Conservation (phyloP, 2,888 invertebrate genomes). For the Imbricaverruca yamaguchii region DNA sequence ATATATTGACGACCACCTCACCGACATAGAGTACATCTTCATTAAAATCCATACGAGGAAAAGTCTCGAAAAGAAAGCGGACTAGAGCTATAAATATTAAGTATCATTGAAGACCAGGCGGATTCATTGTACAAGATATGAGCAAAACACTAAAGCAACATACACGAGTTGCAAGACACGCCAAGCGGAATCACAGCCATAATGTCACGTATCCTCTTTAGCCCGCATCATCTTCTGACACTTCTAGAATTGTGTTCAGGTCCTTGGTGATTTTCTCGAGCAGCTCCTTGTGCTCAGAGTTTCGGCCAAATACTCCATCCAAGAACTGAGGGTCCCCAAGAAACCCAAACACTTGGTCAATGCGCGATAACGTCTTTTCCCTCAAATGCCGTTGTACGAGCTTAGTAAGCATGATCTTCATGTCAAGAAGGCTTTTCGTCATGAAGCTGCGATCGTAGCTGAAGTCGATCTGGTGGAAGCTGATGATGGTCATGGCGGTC, state of each 20-base stretch:
- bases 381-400: slow-evolving; percentile 73
- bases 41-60: too few species aligned
- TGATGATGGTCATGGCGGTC: slow-evolving; percentile 78
- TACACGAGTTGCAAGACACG: too few species aligned
- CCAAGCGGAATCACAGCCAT: not conserved
- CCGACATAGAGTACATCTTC: too few species aligned
- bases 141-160: too few species aligned
- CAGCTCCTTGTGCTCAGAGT: slow-evolving; percentile 54
- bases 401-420: slow-evolving; percentile 63
- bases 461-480: slow-evolving; percentile 49
- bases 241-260: slow-evolving; percentile 47
- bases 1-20: too few species aligned
- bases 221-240: not conserved
- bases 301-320: slow-evolving; percentile 55
- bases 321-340: slow-evolving; percentile 56
- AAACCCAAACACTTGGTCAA: slow-evolving; percentile 68
- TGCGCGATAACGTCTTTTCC: slow-evolving; percentile 69
- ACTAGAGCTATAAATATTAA: too few species aligned
- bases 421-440: slow-evolving; percentile 55
- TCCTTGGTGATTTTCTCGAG: slow-evolving; percentile 59
- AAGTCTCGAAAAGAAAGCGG: too few species aligned
- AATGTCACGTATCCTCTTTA: not conserved
- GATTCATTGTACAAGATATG: too few species aligned
- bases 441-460: slow-evolving; percentile 45
- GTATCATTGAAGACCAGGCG: too few species aligned